Evolutionary conservation across 2,113 vertebrate genomes (phyloP).

Genomic region (Archocentrus centrarchus): DNA sequence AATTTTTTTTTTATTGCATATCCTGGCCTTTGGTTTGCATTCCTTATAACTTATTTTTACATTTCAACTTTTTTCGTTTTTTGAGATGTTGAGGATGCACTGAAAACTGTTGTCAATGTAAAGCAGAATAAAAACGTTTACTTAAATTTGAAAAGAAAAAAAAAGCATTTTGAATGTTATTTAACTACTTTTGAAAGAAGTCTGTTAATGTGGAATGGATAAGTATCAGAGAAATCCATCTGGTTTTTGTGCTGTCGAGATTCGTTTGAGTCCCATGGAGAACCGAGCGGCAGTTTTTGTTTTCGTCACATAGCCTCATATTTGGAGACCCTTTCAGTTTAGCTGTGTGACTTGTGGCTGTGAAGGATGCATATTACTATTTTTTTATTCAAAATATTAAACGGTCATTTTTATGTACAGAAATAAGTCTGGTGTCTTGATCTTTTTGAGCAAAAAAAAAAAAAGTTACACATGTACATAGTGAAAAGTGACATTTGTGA

Average conservation of each 20-base stretch:
- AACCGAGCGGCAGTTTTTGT: slow-evolving; percentile 84
- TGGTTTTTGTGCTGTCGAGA: slow-evolving; percentile 76
- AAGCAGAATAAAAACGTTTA: slow-evolving; percentile 88
- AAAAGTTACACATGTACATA: neutral
- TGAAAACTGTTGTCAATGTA: slow-evolving; percentile 81
- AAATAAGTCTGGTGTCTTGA: slow-evolving; percentile 66
- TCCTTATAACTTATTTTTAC: slow-evolving; percentile 87
- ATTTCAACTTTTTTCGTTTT: slow-evolving; percentile 55
- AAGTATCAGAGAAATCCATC: slow-evolving; percentile 58
- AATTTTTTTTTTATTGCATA: slow-evolving; percentile 62
- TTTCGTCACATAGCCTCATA: slow-evolving; percentile 81
- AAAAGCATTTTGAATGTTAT: slow-evolving; percentile 88
- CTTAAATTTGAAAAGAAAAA: slow-evolving; percentile 81
- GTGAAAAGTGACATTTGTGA: no score
- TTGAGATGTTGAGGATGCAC: slow-evolving; percentile 80
- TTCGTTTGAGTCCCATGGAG: slow-evolving; percentile 84
- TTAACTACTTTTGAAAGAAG: slow-evolving; percentile 70
- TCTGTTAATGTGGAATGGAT: slow-evolving; percentile 60
- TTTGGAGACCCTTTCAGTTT: slow-evolving; percentile 80
- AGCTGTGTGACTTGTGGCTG: slow-evolving; percentile 85
- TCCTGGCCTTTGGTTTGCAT: slow-evolving; percentile 81
- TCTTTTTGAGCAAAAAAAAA: slow-evolving; percentile 24
- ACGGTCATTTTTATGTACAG: slow-evolving; percentile 91
- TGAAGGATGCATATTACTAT: slow-evolving; percentile 90
- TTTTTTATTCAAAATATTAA: slow-evolving; percentile 99